Base-by-base conservation (phyloP, 2,888 invertebrate species). In the Galeopsomyia nigrocyanea region DNA sequence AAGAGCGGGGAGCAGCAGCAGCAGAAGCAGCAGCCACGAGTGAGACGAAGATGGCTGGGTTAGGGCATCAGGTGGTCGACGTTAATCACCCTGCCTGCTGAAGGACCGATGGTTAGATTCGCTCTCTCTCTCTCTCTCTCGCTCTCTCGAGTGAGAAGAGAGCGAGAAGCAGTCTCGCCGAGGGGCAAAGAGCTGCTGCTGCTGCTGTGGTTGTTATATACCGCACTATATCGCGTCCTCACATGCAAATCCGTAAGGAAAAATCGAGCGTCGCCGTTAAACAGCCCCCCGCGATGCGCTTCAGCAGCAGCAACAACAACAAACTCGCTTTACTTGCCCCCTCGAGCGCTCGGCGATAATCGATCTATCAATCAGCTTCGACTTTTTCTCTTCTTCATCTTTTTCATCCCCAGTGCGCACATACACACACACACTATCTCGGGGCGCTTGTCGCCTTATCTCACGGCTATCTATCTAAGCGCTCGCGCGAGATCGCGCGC, bases 41-140 rank as follows among this genome's bases (percentile, higher is more conserved):
- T 51, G 62, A 53, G 69, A 74, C 56, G 58, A 68, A 69, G 71
- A 76, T 71, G 63, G 74, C 73, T 64, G 56, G 75, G 76, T 77
- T 78, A 76, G 74, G 77, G 77, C 78, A 80, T 79, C 80, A 80
- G 80, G 80, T 81, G 80, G 79, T 78, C 79, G 78, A 78, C 79
- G 39, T 39, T 39, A 39, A 39, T 39, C 39, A 39, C 39, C 39
- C 39, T 39, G 39, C 39, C 26, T 39, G 13, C 39, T 39, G 39
- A 39, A 39, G 39, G 39, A 39, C 39, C 39, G 39, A 39, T 39
- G 39, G 39, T 39, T 39, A 39, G 39, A 9, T 10, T 39, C 39
- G 7, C 39, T 3, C 39, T 26, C 26, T 26, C 26, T 26, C 26
- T 26, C 26, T 26, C 26, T 26, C 26, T 26, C 26, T 26, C 26